These are phyloP conservation scores for Drosophila prolongata DNA, from an alignment of 2,888 invertebrate species.

Conservation along the genomic window DNA sequence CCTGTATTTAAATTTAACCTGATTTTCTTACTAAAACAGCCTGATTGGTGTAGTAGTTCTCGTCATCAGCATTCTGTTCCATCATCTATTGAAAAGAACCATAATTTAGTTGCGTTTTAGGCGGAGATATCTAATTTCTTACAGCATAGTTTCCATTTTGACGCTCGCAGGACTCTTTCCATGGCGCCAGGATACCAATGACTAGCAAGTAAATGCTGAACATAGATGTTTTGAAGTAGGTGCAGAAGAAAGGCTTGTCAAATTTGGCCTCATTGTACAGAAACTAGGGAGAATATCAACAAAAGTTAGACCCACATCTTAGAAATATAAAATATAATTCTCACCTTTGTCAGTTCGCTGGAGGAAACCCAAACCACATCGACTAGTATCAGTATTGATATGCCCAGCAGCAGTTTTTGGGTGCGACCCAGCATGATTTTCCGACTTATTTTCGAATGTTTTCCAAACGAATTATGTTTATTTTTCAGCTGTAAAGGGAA, in stretches of 20 bases:
- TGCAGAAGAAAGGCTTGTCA: conserved; percentile 97
- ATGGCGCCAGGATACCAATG: conserved; percentile 94
- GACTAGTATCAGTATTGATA: conserved; percentile 94
- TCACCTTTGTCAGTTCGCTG: conserved; percentile 96
- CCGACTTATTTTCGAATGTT: conserved; percentile 15
- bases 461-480: conserved; percentile 5
- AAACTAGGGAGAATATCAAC: conserved; percentile 86
- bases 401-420: conserved; percentile 92
- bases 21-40: conserved; percentile 75
- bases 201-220: conserved; percentile 96
- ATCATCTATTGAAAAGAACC: conserved; percentile 86
- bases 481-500: neutral
- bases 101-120: neutral
- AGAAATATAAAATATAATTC: neutral
- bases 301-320: neutral
- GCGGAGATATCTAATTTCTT: conserved; percentile 66
- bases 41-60: conserved; percentile 90
- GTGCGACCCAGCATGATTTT: conserved; percentile 86
- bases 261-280: conserved; percentile 93
- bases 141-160: conserved; percentile 90
- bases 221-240: conserved; percentile 97
- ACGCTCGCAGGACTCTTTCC: conserved; percentile 92
- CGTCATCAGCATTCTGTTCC: conserved; percentile 91
- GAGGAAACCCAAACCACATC: conserved; percentile 98
- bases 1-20: accelerated